Percentiles rank a stretch among this genome's conserved stretches.
These are phyloP conservation scores for Bos indicus DNA, from an alignment of 2,113 vertebrate species.

Conservation along the genomic window DNA sequence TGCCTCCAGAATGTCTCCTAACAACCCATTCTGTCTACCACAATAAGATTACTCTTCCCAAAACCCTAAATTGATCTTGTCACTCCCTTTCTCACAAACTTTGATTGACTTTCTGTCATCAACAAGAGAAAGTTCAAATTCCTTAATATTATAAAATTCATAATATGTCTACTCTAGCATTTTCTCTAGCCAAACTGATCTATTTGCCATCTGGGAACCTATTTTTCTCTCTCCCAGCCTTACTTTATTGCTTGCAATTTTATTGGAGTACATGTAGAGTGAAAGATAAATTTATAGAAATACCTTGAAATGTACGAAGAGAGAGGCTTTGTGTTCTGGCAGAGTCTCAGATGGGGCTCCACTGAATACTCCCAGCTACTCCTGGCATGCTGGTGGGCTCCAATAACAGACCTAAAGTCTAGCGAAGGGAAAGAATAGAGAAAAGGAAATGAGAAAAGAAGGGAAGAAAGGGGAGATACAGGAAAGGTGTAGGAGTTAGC, in stretches of 20 bases:
- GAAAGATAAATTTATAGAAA: constrained; percentile 20
- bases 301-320: constrained; percentile 15
- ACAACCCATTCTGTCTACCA: background rate
- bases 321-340: background rate
- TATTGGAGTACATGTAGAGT: background rate
- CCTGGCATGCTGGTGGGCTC: background rate
- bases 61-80: background rate
- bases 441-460: background rate
- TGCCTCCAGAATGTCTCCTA: background rate
- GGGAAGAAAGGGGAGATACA: background rate
- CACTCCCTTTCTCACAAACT: background rate
- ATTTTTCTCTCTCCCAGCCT: background rate
- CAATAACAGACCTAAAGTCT: background rate
- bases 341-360: background rate
- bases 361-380: background rate
- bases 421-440: background rate
- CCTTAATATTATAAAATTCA: background rate
- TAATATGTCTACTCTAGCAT: background rate
- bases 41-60: background rate
- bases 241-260: background rate
- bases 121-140: constrained; percentile 23
- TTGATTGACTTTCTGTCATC: background rate
- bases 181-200: background rate
- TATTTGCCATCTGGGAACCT: background rate
- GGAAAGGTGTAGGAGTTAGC: background rate